A percentile compares a stretch with the other conserved stretches of the same genome.
phyloP scores from a whole-genome alignment of 2,113 vertebrate species.

The Salvator merianae region DNA sequence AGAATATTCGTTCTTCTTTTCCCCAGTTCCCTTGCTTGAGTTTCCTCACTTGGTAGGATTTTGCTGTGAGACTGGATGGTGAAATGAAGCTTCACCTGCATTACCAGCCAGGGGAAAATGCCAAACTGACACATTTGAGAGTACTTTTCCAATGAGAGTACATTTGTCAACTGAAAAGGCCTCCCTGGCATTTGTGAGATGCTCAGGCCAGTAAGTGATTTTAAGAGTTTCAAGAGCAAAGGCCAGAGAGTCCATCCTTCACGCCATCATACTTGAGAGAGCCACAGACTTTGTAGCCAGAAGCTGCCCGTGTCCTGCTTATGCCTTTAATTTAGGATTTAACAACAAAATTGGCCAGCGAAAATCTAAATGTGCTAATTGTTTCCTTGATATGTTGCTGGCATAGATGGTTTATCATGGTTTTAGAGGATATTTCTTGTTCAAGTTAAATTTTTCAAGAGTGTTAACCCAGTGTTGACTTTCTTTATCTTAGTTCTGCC shows the following conservation, averaged over 20 bases:
- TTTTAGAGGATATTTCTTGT: conserved; percentile 19
- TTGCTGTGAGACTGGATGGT: background rate
- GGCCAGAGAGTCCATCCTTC: background rate
- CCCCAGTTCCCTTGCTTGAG: conserved; percentile 3
- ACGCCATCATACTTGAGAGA: background rate
- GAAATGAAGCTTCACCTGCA: background rate
- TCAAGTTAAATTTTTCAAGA: background rate
- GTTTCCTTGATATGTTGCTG: background rate
- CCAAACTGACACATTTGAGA: conserved; percentile 51
- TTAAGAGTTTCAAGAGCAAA: background rate
- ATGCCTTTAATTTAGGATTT: background rate
- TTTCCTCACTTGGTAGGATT: background rate
- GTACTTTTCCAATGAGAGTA: background rate
- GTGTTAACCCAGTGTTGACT: background rate
- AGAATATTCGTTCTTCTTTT: background rate
- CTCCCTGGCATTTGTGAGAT: background rate
- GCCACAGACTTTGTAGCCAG: background rate
- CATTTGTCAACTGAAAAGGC: background rate
- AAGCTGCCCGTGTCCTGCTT: background rate
- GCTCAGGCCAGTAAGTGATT: background rate
- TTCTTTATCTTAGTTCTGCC: background rate
- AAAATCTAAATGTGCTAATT: background rate
- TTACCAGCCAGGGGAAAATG: background rate
- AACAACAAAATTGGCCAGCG: fast-evolving
- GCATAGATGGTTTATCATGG: background rate